These are phyloP conservation scores for Temnopleurus reevesii DNA, from an alignment of 53 echinoderm and acorn worm genomes.

Conservation along the genomic window DNA sequence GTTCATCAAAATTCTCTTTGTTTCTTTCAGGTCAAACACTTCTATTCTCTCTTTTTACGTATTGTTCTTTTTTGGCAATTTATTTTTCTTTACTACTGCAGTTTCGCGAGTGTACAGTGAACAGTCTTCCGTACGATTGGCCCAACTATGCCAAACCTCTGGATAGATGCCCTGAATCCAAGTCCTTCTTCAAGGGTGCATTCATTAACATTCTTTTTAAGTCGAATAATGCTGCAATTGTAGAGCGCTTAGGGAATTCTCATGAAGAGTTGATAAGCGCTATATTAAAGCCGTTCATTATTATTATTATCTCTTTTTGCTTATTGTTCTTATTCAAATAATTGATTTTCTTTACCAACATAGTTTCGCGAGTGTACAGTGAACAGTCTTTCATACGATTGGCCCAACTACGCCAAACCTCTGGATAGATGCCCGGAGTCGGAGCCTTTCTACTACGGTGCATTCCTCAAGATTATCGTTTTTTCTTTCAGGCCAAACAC, in stretches of 20 bases:
- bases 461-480: slow-evolving; percentile 93
- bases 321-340: no score
- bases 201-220: slow-evolving; percentile 96
- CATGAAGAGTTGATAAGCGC: no score
- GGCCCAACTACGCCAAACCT: slow-evolving; percentile 85
- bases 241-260: no score
- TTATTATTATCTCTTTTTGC: no score
- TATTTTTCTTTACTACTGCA: slow-evolving; percentile 34
- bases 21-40: no score
- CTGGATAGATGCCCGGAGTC: slow-evolving; percentile 72
- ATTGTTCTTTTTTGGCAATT: no score
- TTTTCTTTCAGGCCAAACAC: no score
- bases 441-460: slow-evolving; percentile 81
- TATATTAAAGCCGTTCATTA: no score
- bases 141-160: slow-evolving; percentile 81
- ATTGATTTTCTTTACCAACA: no score
- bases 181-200: slow-evolving; percentile 82
- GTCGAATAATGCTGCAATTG: no score
- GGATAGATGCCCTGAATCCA: slow-evolving; percentile 67
- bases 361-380: slow-evolving; percentile 95
- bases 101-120: slow-evolving; percentile 94
- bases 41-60: no score
- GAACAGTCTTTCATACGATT: slow-evolving; percentile 94
- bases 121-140: slow-evolving; percentile 97
- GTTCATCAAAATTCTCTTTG: slow-evolving; percentile 95